Base-by-base conservation (phyloP, 2,888 invertebrate genomes). In the Agriotes lineatus region DNA sequence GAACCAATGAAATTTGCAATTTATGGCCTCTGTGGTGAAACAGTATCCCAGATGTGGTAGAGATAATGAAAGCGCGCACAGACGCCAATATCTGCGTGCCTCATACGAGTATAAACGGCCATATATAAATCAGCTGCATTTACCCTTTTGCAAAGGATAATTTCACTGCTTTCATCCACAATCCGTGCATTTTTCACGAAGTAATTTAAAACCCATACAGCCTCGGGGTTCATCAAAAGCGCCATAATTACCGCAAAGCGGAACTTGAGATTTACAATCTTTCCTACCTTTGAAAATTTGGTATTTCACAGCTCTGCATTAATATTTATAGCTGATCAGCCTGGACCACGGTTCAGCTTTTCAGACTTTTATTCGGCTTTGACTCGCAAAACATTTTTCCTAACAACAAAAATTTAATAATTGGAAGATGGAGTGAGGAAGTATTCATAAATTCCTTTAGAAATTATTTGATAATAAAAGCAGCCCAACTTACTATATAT, bases 181-280 rank as follows among this genome's bases (percentile, higher is more conserved):
- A 54, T n/a, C 37, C 60, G 52, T 74, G 72, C 69, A 74, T 74
- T 76, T 78, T 79, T 77, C 71, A 79, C 44, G 73, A 78, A 70
- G 72, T 76, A 78, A 79, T 79, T 76, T 76, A 69, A 74, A 76
- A 69, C 45, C 74, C 70, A 76, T 72, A 75, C 69, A 76, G 75
- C 76, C 73, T 25, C 62, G 52, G 60, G 77, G 71, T 71, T 75
- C 74, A 74, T 77, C 75, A 75, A 73, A 76, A 74, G 74, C 70
- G 68, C 68, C 42, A 71, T 76, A 76, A 77, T 77, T 77, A 75
- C 68, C 57, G 20, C 14, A 59, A 68, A 50, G 50, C 56, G 6
- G n/a, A 12, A 7, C 12, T 56, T 14, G 19, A 39, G 56, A 52
- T 52, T 10, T 56, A 33, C 52, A 6, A 33, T 30, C 48, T 30